Evolutionary conservation across 2,888 invertebrate species (phyloP), one percentile per base, ranked within the genome.

Genomic region (Aricia artaxerxes): DNA sequence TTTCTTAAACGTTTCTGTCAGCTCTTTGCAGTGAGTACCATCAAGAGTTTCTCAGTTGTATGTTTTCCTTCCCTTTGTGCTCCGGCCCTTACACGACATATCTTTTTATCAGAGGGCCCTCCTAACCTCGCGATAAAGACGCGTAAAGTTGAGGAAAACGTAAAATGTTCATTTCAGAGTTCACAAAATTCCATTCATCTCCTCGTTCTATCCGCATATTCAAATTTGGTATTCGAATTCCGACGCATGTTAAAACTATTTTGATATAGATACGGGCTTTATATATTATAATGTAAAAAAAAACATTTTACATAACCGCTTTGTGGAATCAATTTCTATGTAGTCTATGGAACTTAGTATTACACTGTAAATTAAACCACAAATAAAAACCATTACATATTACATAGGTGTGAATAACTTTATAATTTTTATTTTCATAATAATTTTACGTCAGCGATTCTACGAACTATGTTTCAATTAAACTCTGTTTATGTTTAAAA

Each of bases 91-190:
- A 75, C 31, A 31, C 75, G 44, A 75, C 75, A 75, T 53, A 24
- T 75, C 53, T 75, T 75, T 75, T 75, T 75, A 75, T 75, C 75
- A 53, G 31, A 4, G 75, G 31, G 53, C 31, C 24, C 24, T 24
- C 24, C 49, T 75, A 9, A 73, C 24, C 49, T 24, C 44, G 53
- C 75, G 75, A 75, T 75, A 75, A 75, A 49, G 49, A 31, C 7
- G 49, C 57, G 53, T 53, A 76, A 76, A 35, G 53, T 57, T 31
- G 49, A 49, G 75, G 57, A 35, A 76, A 76, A 76, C 16, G 57
- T 76, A 76, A 76, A 76, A 76, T 53, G 53, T 11, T 57, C 35
- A 76, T 53, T 76, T 76, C 57, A 76, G 57, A 57, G 35, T 35
- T 53, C 53, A 49, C 5, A 69, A 35, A 35, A 69, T 4, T 53